Evolutionary conservation across 1,140 invertebrate species (phyloP), one percentile per base, ranked within the genome.

Genomic region (Pseudomyrmex concolor): DNA sequence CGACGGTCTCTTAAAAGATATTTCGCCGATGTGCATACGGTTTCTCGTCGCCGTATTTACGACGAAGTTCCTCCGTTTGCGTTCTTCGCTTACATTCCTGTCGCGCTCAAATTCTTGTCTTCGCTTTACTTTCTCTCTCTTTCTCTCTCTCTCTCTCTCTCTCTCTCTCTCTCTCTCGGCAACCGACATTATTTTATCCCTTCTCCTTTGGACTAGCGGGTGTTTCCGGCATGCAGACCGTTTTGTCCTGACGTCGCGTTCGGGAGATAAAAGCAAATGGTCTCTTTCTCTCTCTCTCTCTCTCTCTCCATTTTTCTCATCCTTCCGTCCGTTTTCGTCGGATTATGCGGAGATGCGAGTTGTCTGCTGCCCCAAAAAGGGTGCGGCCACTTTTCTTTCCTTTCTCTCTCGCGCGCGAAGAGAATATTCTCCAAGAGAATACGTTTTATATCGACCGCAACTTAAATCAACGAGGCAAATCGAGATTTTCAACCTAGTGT

Each of bases 261-360:
- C 51, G 1, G 54, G 43, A 25, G 15, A 70, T 59, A 34, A 80
- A 57, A 57, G 43, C 19, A 19, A 50, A 66, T 25, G 22, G 34
- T 78, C 19, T 50, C 3, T 43, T 7, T 55, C 2, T 25, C 25
- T 25, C 25, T 25, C 25, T 25, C 25, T 78, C 15, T 50, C 3
- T 43, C 10, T 55, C 34, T 34, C 10, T 55, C 48, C 60, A 57
- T 57, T 66, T 43, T 8, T 17, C 13, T 48, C 57, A 15, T 15
- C 17, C 8, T 34, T 43, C 34, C 43, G 19, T 60, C 13, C 22
- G 34, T 80, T 60, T 22, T 45, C 22, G 22, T 50, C 54, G 76
- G 12, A 80, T 80, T 80, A 80, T 43, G 19, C 19, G 34, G 43
- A 57, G 68, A 78, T 19, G 15, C 34, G 51, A 48, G 3, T 45